Evolutionary conservation across 2,113 vertebrate genomes (phyloP), one percentile per base, ranked within the genome.

Genomic region (Malurus cyaneus): DNA sequence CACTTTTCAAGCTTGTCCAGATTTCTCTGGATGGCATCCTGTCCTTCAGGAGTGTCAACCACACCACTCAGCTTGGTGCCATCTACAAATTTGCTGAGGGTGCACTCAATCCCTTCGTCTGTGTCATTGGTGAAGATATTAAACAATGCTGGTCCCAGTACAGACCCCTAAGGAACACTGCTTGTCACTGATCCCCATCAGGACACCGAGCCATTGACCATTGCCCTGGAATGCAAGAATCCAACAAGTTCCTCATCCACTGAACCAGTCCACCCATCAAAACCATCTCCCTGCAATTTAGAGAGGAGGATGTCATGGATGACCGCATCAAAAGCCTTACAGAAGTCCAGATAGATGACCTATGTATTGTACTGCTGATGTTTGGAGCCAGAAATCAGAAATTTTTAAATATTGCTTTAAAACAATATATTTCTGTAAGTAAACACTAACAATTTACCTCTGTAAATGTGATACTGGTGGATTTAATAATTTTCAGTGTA

Each of bases 131-230:
- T 28, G 42, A 74, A 41, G 21, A 52, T 32, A 44, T 18, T 57
- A 41, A 62, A 41, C 42, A 69, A 10, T 31, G 17, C 21, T 85
- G 36, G 32, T 50, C 14, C 67, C 60, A 41, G 4, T 41, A 56
- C 0, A 0, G 49, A 34, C 8, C 8, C 24, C 23, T 41, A 20
- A 79, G 42, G 60, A 36, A 5, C 41, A 49, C 6, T 0, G 0
- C 31, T 79, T 41, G 60, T 46, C 69, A 39, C 32, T 12, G 16
- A 14, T 60, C 39, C 53, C 69, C 60, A 39, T 24, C 39, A 74
- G n/a, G 16, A 66, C 39, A n/a, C 52, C n/a, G 44, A 80, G 32
- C 8, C 15, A 32, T 5, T 59, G 52, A 52, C 21, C 50, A 65
- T 3, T 57, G 32, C 28, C 50, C 23, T 66, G 39, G 39, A 52